Evolutionary conservation across 2,797 vertebrate species (phyloP).

Genomic region (Leuciscus waleckii): DNA sequence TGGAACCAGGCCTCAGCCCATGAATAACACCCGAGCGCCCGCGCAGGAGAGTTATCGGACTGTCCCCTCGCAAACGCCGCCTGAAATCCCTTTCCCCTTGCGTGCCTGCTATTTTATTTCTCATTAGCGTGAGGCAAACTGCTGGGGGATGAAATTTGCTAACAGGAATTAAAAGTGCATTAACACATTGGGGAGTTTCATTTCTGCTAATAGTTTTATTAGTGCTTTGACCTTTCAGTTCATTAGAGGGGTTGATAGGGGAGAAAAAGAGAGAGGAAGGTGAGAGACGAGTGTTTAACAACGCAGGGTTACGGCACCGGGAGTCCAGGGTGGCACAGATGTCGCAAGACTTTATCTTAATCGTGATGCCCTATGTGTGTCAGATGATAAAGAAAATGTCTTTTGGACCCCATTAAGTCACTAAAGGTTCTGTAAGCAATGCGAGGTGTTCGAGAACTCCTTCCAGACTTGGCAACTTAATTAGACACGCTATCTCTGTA

Average conservation of each 20-base stretch:
- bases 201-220: conserved; percentile 89
- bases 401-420: neutral
- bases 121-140: conserved; percentile 86
- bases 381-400: neutral
- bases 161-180: conserved; percentile 91
- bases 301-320: neutral
- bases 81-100: conserved; percentile 65
- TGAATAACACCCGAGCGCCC: conserved; percentile 82
- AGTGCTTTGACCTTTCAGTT: conserved; percentile 88
- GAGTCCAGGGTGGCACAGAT: neutral
- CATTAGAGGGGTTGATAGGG: conserved; percentile 69
- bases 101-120: conserved; percentile 84
- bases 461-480: neutral
- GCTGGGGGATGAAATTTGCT: conserved; percentile 90
- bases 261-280: conserved; percentile 59
- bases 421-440: neutral
- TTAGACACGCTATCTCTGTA: neutral
- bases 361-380: neutral
- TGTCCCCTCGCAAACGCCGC: conserved; percentile 34
- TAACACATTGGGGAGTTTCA: conserved; percentile 88
- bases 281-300: conserved; percentile 47
- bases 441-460: neutral
- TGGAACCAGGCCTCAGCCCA: conserved; percentile 84
- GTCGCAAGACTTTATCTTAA: conserved; percentile 3
- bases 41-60: conserved; percentile 65